phyloP scores from a whole-genome alignment of 1,140 invertebrate species.

The Drosophila pseudoobscura region DNA sequence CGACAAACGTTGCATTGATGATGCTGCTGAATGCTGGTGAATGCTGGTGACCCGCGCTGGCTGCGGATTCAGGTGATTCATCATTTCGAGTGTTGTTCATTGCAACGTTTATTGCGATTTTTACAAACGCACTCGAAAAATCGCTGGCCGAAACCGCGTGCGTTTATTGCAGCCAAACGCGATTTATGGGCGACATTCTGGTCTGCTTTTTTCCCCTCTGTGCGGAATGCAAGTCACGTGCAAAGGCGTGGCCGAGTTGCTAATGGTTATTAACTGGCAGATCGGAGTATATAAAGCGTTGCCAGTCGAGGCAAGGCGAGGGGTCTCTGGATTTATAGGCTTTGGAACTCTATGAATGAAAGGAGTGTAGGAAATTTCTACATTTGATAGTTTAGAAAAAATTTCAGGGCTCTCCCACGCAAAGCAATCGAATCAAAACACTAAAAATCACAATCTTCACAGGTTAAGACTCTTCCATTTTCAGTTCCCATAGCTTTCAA shows the following conservation, averaged over 20 bases:
- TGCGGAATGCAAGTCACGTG: conserved; percentile 25
- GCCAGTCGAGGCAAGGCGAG: background rate
- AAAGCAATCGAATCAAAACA: no score
- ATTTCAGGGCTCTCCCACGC: no score
- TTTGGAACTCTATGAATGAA: no score
- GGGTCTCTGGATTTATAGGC: no score
- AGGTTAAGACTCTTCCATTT: no score
- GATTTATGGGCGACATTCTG: conserved; percentile 40
- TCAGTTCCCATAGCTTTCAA: background rate
- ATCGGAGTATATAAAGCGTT: background rate
- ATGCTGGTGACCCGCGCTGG: no score
- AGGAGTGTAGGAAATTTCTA: no score
- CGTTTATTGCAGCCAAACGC: conserved; percentile 39
- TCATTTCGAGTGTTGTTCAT: conserved; percentile 82
- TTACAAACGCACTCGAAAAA: conserved; percentile 79
- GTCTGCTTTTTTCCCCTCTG: background rate
- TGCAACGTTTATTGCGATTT: conserved; percentile 83
- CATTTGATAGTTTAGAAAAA: no score
- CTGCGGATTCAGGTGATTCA: conserved; percentile 72
- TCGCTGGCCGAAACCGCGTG: conserved; percentile 17
- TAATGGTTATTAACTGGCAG: background rate
- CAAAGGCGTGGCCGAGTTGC: no score
- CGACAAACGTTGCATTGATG: conserved; percentile 79
- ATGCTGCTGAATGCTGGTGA: conserved; percentile 5
- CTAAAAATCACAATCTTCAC: no score